These are phyloP conservation scores for Cisticola juncidis DNA, from an alignment of 2,113 vertebrate genomes.

Conservation along the genomic window DNA sequence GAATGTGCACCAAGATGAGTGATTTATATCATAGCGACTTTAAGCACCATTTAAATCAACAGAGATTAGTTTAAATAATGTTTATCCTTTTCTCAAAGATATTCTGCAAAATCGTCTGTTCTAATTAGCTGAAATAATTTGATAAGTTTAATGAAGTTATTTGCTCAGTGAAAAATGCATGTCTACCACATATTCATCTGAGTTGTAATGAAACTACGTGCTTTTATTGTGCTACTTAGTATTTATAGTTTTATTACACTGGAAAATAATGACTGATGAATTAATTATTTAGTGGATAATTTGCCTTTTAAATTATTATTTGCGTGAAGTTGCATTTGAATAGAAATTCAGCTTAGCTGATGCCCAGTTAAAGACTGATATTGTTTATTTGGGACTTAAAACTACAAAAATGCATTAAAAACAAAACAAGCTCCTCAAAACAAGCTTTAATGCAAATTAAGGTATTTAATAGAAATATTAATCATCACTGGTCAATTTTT, in stretches of 20 bases:
- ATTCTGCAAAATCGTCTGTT: not conserved
- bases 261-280: not conserved
- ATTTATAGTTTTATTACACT: not conserved
- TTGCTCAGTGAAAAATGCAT: not conserved
- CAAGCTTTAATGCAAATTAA: not conserved
- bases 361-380: not conserved
- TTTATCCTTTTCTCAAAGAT: not conserved
- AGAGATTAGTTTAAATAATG: not conserved
- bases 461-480: not conserved
- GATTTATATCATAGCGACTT: not conserved
- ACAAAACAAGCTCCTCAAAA: not conserved
- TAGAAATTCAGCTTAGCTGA: not conserved
- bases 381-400: not conserved
- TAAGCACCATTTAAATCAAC: not conserved
- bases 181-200: not conserved
- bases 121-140: constrained; percentile 15
- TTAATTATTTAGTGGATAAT: not conserved
- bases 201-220: not conserved
- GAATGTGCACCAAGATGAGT: not conserved
- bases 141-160: not conserved
- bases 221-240: not conserved
- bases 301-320: not conserved
- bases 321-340: not conserved
- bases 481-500: not conserved
- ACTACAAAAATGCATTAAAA: not conserved